A percentile compares a stretch with the other conserved stretches of the same genome.
Conservation (phyloP, 2,113 vertebrate species). For the Dromaius novaehollandiae region DNA sequence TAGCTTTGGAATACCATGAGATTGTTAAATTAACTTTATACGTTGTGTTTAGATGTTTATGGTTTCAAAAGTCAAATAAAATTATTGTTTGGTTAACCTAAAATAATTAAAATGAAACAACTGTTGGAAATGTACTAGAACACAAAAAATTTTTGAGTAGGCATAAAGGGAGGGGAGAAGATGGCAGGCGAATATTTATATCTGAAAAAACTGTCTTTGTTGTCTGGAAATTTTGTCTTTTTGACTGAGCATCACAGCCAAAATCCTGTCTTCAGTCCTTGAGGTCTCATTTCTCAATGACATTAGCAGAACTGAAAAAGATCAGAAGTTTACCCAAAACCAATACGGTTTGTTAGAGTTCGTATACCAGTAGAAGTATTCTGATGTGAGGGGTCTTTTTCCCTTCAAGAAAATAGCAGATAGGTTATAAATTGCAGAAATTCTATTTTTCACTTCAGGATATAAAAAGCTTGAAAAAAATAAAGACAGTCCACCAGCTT, state of each 20-base stretch:
- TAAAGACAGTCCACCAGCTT: not conserved
- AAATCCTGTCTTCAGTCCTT: not conserved
- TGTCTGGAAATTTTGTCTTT: not conserved
- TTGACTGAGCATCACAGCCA: not conserved
- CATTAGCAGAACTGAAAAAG: rapidly evolving
- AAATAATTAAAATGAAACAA: not conserved
- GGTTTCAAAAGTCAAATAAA: not conserved
- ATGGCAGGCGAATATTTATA: not conserved
- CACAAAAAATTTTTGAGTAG: not conserved
- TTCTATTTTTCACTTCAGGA: not conserved
- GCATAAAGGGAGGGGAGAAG: not conserved
- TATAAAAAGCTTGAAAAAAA: not conserved
- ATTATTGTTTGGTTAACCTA: not conserved
- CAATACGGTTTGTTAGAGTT: not conserved
- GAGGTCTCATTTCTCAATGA: not conserved
- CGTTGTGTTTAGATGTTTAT: not conserved
- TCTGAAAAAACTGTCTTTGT: not conserved
- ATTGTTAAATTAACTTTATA: not conserved
- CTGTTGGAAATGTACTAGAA: not conserved
- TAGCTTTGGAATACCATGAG: not conserved
- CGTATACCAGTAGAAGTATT: not conserved
- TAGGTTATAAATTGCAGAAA: not conserved
- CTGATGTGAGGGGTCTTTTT: not conserved
- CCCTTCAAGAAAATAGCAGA: rapidly evolving
- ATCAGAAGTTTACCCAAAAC: not conserved